Evolutionary conservation across 2,797 vertebrate species (phyloP).

Genomic region (Pseudotriccus pelzelni): DNA sequence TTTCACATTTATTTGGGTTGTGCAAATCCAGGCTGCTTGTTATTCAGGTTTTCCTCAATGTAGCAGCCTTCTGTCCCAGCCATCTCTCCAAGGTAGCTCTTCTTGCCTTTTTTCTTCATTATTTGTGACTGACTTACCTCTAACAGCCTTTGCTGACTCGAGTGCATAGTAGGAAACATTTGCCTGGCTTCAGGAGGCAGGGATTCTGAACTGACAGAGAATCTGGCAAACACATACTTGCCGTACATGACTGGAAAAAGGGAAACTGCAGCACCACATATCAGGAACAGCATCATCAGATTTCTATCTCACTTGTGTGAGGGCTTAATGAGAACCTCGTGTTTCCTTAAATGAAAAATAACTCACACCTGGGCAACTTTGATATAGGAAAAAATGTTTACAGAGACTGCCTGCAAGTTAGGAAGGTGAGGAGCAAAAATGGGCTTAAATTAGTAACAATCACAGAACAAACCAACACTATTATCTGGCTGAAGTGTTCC

Average conservation of each 20-base stretch:
- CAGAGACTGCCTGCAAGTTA: neutral
- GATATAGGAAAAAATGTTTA: neutral
- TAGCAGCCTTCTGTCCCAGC: neutral
- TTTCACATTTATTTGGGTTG: neutral
- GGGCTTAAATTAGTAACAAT: neutral
- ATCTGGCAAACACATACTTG: neutral
- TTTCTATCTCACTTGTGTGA: neutral
- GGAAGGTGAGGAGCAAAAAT: neutral
- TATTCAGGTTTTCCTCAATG: neutral
- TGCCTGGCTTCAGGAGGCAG: neutral
- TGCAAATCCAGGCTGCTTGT: neutral
- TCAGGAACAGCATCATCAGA: neutral
- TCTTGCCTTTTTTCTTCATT: neutral
- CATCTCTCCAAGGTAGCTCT: neutral
- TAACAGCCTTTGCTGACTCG: neutral
- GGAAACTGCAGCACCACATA: rapidly evolving
- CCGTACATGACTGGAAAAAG: neutral
- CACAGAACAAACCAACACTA: neutral
- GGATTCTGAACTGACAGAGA: neutral
- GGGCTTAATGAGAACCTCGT: neutral
- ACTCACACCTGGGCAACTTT: neutral
- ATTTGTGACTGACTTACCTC: neutral
- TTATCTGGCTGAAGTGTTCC: neutral
- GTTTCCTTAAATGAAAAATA: neutral
- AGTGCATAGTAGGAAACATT: neutral